phyloP scores from a whole-genome alignment of 2,888 invertebrate genomes.

The Fragum sueziense region DNA sequence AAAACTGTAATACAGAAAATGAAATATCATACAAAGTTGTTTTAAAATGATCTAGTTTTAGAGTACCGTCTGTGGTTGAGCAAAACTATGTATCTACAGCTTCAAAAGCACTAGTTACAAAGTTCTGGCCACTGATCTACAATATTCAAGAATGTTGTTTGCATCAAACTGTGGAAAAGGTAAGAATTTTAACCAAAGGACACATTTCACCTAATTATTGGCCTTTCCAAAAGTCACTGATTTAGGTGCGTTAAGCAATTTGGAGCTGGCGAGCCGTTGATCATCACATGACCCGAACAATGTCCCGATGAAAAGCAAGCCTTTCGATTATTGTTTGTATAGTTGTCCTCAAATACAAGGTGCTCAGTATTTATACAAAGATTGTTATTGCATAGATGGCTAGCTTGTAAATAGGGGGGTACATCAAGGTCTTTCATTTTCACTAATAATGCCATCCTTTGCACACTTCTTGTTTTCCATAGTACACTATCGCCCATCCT shows the following conservation, averaged over 20 bases:
- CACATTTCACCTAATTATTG: neutral
- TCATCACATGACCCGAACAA: neutral
- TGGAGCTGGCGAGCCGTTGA: neutral
- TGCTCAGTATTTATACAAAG: slow-evolving; percentile 17
- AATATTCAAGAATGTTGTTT: no score
- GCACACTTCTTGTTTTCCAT: slow-evolving; percentile 7
- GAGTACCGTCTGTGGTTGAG: no score
- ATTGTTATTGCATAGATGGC: slow-evolving; percentile 24
- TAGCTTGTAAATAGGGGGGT: neutral
- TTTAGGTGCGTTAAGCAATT: neutral
- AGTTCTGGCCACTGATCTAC: no score
- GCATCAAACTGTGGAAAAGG: no score
- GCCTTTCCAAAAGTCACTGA: neutral
- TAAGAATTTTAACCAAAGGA: neutral
- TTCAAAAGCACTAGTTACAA: no score
- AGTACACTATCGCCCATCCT: neutral
- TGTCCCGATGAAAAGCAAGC: neutral
- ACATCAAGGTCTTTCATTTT: slow-evolving; percentile 11
- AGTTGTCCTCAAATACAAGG: slow-evolving; percentile 12
- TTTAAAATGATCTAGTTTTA: no score
- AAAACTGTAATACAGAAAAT: no score
- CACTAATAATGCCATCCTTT: slow-evolving; percentile 15
- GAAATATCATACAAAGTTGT: no score
- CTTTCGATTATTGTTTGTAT: slow-evolving; percentile 9
- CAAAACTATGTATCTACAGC: no score